Conservation (phyloP, 2,113 vertebrate species). For the Ptilonorhynchus violaceus region DNA sequence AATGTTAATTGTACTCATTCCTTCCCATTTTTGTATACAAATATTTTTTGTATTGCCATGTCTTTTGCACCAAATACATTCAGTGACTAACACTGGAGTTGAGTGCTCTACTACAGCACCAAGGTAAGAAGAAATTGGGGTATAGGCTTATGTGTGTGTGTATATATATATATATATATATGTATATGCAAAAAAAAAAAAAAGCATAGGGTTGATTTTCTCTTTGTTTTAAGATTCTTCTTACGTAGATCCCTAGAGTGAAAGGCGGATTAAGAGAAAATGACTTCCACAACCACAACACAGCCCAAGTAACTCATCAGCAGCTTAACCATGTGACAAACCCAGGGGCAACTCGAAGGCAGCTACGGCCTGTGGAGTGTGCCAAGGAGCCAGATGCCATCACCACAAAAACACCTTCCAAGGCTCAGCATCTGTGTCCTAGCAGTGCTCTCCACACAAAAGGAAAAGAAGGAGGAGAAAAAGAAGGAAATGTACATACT, state of each 20-base stretch:
- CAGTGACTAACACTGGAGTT: neutral
- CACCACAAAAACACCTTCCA: constrained; percentile 70
- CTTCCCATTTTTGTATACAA: neutral
- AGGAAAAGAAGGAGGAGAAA: neutral
- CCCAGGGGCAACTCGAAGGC: constrained; percentile 45
- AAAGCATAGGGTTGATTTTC: neutral
- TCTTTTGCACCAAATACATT: neutral
- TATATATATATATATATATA: too few species aligned
- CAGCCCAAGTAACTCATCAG: constrained; percentile 53
- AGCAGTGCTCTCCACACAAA: constrained; percentile 15
- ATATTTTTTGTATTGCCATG: neutral
- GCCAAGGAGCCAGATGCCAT: constrained; percentile 73
- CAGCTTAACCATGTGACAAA: constrained; percentile 47
- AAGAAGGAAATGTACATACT: neutral
- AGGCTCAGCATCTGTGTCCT: constrained; percentile 36
- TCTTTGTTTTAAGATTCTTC: neutral
- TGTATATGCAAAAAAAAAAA: too few species aligned
- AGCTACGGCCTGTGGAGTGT: constrained; percentile 35
- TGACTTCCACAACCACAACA: constrained; percentile 3
- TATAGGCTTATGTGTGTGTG: neutral
- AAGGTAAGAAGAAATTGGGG: neutral
- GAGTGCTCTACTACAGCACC: neutral
- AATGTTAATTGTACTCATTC: neutral
- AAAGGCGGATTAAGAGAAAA: constrained; percentile 28
- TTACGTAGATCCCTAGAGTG: neutral